A percentile compares a stretch with the other conserved stretches of the same genome.
These are phyloP conservation scores for Gastracanthus pulcherrimus DNA, from an alignment of 2,888 invertebrate genomes.

Conservation along the genomic window DNA sequence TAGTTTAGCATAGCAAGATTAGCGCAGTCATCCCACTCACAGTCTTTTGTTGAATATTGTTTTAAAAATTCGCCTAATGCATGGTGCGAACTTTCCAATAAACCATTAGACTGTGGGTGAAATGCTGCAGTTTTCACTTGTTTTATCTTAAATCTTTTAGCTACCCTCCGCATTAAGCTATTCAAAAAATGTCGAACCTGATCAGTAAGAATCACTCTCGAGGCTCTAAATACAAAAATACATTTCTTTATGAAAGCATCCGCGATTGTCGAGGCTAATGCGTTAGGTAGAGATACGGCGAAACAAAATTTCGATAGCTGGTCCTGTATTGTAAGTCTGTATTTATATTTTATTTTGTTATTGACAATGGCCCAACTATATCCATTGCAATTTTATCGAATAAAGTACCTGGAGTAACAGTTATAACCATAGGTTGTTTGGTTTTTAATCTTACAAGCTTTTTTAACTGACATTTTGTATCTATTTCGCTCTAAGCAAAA, in stretches of 20 bases:
- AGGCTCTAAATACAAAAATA: constrained; percentile 57
- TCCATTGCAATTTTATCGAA: too few relatives aligned
- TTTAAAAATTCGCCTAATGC: constrained; percentile 57
- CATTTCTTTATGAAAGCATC: constrained; percentile 58
- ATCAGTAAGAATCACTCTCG: constrained; percentile 58
- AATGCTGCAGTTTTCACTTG: constrained; percentile 57
- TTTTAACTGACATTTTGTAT: constrained; percentile 29
- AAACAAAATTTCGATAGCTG: too few relatives aligned
- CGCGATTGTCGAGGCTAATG: constrained; percentile 56
- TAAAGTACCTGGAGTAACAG: too few relatives aligned
- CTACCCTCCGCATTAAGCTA: constrained; percentile 51
- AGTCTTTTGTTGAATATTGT: constrained; percentile 44
- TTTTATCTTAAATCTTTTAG: constrained; percentile 57
- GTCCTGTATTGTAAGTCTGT: constrained; percentile 57
- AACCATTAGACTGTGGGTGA: constrained; percentile 58
- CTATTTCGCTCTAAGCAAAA: too few relatives aligned
- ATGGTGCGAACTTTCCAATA: constrained; percentile 58
- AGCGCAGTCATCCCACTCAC: constrained; percentile 32
- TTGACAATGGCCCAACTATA: constrained; percentile 57
- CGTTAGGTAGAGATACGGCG: constrained; percentile 49
- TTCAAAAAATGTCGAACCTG: constrained; percentile 61
- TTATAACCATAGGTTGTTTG: too few relatives aligned
- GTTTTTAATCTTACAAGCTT: constrained; percentile 51
- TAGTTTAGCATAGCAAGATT: constrained; percentile 19
- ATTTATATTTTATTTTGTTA: constrained; percentile 54